phyloP scores from a whole-genome alignment of 2,888 invertebrate species.

The Parochlus steinenii region DNA sequence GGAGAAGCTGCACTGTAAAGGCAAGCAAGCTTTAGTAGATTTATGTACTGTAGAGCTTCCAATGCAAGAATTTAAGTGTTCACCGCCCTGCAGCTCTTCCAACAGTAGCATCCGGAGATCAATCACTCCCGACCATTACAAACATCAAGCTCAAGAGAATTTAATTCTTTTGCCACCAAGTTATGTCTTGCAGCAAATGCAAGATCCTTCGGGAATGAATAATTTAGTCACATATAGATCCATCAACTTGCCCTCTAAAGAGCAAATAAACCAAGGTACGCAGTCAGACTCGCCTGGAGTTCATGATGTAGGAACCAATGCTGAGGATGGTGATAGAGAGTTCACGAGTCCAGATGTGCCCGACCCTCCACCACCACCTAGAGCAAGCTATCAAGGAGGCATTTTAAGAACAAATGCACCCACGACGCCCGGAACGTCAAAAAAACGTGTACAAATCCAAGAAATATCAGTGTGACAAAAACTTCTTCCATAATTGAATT shows the following conservation, averaged over 20 bases:
- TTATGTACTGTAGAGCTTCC: conserved; percentile 43
- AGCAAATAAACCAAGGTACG: conserved; percentile 18
- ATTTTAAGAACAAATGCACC: too few relatives aligned
- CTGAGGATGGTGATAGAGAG: conserved; percentile 21
- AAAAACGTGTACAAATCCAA: conserved; percentile 83
- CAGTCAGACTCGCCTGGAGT: conserved; percentile 16
- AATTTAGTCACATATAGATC: conserved; percentile 15
- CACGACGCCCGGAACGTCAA: conserved; percentile 54
- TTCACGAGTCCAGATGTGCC: conserved; percentile 35
- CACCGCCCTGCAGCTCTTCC: conserved; percentile 30
- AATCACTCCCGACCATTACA: conserved; percentile 18
- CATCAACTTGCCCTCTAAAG: conserved; percentile 13
- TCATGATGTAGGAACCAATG: conserved; percentile 17
- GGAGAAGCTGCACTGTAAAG: conserved; percentile 36
- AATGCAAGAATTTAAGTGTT: conserved; percentile 42
- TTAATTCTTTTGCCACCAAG: conserved; percentile 18
- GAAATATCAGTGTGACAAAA: conserved; percentile 70
- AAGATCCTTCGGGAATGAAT: conserved; percentile 16
- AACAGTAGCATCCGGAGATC: conserved; percentile 22
- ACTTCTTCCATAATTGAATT: too few relatives aligned
- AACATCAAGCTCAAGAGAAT: conserved; percentile 17
- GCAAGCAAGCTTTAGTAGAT: conserved; percentile 41
- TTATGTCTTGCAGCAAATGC: conserved; percentile 15
- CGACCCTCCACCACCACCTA: conserved; percentile 44
- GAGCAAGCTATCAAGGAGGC: conserved; percentile 33